Base-by-base conservation (phyloP, 2,888 invertebrate genomes). In the Netelia fuscicornis region DNA sequence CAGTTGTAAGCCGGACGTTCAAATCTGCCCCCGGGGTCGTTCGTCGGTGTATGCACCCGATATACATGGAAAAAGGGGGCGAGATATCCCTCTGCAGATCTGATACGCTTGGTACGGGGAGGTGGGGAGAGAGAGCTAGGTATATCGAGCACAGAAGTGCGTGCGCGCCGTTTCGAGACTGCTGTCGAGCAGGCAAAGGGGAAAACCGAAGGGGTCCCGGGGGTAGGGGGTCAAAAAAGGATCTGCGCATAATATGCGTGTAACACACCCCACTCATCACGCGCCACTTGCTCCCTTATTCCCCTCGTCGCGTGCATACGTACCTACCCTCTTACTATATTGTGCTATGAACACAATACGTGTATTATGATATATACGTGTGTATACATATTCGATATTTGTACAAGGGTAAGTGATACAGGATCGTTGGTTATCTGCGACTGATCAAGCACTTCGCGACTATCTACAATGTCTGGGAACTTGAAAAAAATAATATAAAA, bases 241-340 rank as follows among this genome's bases (percentile, higher is more conserved):
- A 90, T 90, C 89, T 89, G 74, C 89, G 89, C 89, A 90, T 91
- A 92, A 91, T 90, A 87, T 88, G 91, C 91, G 89, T 92, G 91
- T 92, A 92, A 92, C 91, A 90, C 91, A 92, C 93, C 92, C 93
- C 91, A 92, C 92, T 93, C 92, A 92, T 93, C 93, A 92, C 91
- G 92, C 92, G 91, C 92, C 92, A 93, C 93, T 92, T 92, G 92
- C 90, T 91, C 89, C 91, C 90, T 86, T 86, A 56, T 83, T 83
- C 84, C 85, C 60, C 77, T 67, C 64, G 71, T 86, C 58, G 67
- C 68, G 74, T 75, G 74, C 74, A 79, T 79, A 64, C 64, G 78
- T 44, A 68, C 62, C 20, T 20, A 20, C 20, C 60, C 64, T 48
- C 60, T 52, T 58, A 72, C 83, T 37, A 67, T 37, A 37, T 65